These are phyloP conservation scores for Leptopilina myrica DNA, from an alignment of 2,888 invertebrate genomes.

Conservation along the genomic window DNA sequence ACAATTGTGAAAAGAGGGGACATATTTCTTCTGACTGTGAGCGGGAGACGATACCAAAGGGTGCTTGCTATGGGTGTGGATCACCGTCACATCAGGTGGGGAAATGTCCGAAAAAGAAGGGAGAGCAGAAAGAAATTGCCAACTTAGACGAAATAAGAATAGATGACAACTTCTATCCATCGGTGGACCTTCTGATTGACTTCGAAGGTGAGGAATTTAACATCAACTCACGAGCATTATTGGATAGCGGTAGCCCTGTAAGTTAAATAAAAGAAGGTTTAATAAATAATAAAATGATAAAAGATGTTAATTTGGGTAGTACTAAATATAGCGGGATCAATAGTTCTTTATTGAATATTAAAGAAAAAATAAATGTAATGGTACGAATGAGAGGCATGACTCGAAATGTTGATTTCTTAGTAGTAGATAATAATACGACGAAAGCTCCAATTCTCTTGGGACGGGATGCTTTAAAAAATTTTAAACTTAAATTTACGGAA, in stretches of 20 bases:
- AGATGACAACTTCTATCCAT: background rate
- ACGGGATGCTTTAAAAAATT: constrained; percentile 20
- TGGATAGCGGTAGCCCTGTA: constrained; percentile 39
- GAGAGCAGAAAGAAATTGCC: background rate
- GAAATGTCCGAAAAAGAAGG: constrained; percentile 9
- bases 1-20: constrained; percentile 27
- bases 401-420: constrained; percentile 25
- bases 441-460: constrained; percentile 46
- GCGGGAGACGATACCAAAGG: background rate
- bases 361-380: constrained; percentile 40
- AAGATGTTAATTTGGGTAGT: background rate
- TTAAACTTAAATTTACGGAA: constrained; percentile 9
- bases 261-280: constrained; percentile 36
- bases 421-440: constrained; percentile 47
- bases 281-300: background rate
- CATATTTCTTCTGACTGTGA: background rate
- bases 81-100: background rate
- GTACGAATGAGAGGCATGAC: constrained; percentile 46
- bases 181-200: background rate
- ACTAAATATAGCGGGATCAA: constrained; percentile 51
- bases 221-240: background rate
- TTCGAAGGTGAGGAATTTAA: background rate
- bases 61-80: constrained; percentile 23
- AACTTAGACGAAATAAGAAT: background rate
- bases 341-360: constrained; percentile 43